A percentile compares a stretch with the other conserved stretches of the same genome.
phyloP scores from a whole-genome alignment of 2,888 invertebrate species.

The Cephus rjabovi region DNA sequence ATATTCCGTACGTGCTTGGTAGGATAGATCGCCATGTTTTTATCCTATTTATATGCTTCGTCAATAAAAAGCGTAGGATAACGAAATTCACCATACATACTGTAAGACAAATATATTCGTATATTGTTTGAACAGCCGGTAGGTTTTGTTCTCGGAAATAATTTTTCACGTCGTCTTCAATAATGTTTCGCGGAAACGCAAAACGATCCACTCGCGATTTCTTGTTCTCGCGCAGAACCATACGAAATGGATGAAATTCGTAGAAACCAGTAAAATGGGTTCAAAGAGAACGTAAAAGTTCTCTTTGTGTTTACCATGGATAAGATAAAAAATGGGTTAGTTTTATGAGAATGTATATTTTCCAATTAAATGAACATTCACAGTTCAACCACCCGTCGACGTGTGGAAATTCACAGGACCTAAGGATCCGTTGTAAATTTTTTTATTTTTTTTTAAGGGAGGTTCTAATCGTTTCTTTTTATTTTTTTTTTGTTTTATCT shows the following conservation, averaged over 20 bases:
- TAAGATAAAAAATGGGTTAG: not conserved
- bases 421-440: not conserved
- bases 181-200: not conserved
- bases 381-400: not conserved
- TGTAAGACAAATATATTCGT: not conserved
- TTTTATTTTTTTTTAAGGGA: not conserved
- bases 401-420: not conserved
- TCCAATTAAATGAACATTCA: not conserved
- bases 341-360: not conserved
- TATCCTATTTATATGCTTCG: not conserved
- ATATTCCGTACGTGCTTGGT: not conserved
- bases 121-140: not conserved
- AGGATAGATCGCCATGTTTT: not conserved
- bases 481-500: slow-evolving; percentile 2
- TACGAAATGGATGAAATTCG: not conserved
- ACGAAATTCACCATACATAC: not conserved
- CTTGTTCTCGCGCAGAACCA: not conserved
- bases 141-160: not conserved
- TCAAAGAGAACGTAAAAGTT: not conserved
- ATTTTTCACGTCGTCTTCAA: not conserved
- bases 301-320: not conserved
- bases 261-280: not conserved
- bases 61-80: not conserved
- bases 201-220: not conserved
- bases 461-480: not conserved